Percentiles rank a stretch among this genome's conserved stretches.
phyloP scores from a whole-genome alignment of 2,888 invertebrate genomes.

The Eucriotettix oculatus region DNA sequence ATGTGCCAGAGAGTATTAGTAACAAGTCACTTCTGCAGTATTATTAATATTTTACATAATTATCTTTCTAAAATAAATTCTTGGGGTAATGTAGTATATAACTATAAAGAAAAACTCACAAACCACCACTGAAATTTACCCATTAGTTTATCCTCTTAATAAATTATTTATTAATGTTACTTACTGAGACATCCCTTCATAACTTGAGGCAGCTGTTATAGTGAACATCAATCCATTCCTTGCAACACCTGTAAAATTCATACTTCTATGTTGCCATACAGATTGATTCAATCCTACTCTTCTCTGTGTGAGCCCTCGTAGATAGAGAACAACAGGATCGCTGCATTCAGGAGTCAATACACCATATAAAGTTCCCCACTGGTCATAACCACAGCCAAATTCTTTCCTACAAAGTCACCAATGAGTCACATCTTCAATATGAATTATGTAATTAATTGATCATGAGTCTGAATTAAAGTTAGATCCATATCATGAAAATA shows the following conservation, averaged over 20 bases:
- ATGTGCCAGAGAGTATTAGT: no score
- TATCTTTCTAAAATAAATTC: no score
- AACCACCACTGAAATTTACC: no score
- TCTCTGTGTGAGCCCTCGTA: slow-evolving; percentile 33
- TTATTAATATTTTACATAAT: no score
- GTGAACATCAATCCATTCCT: slow-evolving; percentile 39
- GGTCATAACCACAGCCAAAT: slow-evolving; percentile 33
- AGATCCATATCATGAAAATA: no score
- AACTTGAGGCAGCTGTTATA: slow-evolving; percentile 34
- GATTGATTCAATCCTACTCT: slow-evolving; percentile 25
- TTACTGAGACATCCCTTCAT: slow-evolving; percentile 22
- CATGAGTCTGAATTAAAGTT: no score
- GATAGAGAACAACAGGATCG: slow-evolving; percentile 26
- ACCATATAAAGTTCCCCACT: slow-evolving; percentile 45
- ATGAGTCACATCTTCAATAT: neutral
- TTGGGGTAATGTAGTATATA: no score
- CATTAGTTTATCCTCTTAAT: no score
- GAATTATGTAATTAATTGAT: no score
- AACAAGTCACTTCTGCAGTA: no score
- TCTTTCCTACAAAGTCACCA: neutral
- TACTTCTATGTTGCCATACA: slow-evolving; percentile 20
- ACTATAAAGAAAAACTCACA: no score
- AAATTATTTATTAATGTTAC: neutral
- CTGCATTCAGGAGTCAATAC: slow-evolving; percentile 29
- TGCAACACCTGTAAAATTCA: slow-evolving; percentile 27